These are phyloP conservation scores for Pseudococcus longispinus DNA, from an alignment of 2,888 invertebrate species.

Conservation along the genomic window DNA sequence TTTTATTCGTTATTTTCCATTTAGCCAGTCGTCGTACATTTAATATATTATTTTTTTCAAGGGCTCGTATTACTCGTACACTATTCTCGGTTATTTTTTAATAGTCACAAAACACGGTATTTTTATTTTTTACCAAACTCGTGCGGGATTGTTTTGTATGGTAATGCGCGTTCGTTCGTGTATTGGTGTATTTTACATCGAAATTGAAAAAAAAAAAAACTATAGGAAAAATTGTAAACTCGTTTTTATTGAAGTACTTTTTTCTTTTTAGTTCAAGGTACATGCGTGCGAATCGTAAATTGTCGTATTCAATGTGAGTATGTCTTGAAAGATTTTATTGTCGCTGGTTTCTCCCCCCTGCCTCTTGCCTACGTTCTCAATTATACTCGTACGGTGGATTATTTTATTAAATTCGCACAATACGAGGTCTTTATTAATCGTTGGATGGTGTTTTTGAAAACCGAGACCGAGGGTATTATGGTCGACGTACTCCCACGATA, in stretches of 20 bases:
- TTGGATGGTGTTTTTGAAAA: not conserved
- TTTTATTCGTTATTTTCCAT: constrained; percentile 35
- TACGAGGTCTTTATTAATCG: not conserved
- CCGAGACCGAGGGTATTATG: not conserved
- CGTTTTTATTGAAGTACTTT: constrained; percentile 31
- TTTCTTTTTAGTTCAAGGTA: constrained; percentile 34
- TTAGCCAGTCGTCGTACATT: not conserved
- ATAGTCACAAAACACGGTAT: not conserved
- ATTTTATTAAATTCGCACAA: not conserved
- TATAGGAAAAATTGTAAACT: not conserved
- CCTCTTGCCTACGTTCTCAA: not conserved
- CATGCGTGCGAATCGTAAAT: not conserved
- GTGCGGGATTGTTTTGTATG: not conserved
- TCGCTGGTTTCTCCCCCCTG: not conserved
- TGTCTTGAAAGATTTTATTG: not conserved
- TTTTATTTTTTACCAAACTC: not conserved
- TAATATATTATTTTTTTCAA: constrained; percentile 16
- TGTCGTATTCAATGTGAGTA: constrained; percentile 3
- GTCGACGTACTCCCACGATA: not conserved
- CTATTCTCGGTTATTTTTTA: not conserved
- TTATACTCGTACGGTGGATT: not conserved
- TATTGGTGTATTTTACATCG: not conserved
- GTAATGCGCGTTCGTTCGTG: not conserved
- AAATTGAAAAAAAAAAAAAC: not conserved
- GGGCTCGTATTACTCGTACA: constrained; percentile 2